Conservation (phyloP, 2,797 vertebrate species). For the Rousettus madagascariensis region DNA sequence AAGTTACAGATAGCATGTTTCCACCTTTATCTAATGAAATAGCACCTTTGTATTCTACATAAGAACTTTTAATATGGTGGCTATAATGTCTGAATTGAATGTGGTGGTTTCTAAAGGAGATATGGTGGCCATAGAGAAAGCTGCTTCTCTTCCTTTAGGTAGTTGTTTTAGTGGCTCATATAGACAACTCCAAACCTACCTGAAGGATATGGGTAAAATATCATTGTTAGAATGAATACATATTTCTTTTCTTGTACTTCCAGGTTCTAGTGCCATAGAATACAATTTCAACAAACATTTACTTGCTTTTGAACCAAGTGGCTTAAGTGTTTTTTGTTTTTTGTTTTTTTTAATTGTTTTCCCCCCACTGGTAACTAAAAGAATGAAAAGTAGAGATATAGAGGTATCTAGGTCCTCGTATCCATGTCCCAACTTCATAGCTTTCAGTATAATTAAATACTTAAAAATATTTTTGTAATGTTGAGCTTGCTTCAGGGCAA, state of each 20-base stretch:
- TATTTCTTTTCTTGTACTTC: neutral
- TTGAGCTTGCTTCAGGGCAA: conserved; percentile 66
- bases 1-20: neutral
- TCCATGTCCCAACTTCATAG: conserved; percentile 36
- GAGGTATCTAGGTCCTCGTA: conserved; percentile 1
- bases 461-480: conserved; percentile 64
- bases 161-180: neutral
- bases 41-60: neutral
- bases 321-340: neutral
- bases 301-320: conserved; percentile 35
- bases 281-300: conserved; percentile 37
- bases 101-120: neutral
- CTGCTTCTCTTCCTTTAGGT: neutral
- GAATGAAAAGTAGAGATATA: conserved; percentile 33
- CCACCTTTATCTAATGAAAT: neutral
- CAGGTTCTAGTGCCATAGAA: neutral
- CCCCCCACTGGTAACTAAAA: conserved; percentile 21
- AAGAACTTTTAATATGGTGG: neutral
- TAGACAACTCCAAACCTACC: neutral
- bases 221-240: neutral
- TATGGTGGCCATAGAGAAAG: neutral
- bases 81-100: neutral
- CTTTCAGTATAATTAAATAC: conserved; percentile 69
- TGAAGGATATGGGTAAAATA: neutral
- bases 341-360: neutral